Percentiles rank a stretch among this genome's conserved stretches.
These are phyloP conservation scores for Pteruthius melanotis DNA, from an alignment of 2,113 vertebrate genomes.

Conservation along the genomic window DNA sequence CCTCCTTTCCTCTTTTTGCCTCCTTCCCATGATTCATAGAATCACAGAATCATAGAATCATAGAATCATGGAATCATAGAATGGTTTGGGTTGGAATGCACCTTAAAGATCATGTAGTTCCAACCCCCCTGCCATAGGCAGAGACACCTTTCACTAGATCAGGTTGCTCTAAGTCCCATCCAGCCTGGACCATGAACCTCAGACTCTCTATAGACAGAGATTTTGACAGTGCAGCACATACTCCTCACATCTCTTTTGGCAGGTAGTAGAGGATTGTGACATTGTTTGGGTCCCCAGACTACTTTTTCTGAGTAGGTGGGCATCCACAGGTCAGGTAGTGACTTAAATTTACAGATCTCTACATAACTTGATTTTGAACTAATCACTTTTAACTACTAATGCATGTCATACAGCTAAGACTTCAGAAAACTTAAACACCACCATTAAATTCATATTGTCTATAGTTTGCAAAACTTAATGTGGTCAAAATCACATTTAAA, in stretches of 20 bases:
- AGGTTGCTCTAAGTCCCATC: neutral
- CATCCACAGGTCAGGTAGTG: neutral
- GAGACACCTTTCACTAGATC: neutral
- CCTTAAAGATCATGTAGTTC: neutral
- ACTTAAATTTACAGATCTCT: neutral
- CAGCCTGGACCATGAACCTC: neutral
- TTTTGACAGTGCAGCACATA: neutral
- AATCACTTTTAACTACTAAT: neutral
- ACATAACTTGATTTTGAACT: neutral
- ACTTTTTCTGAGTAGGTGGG: neutral
- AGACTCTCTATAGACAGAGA: neutral
- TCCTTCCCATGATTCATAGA: neutral
- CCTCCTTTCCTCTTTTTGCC: neutral
- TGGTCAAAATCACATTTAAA: neutral
- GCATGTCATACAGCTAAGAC: neutral
- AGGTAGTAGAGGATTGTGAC: neutral
- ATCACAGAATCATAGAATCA: neutral
- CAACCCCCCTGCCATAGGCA: neutral
- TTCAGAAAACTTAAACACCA: neutral
- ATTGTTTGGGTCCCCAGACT: neutral
- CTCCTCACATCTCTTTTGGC: neutral
- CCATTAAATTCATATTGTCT: neutral
- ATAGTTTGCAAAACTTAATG: neutral
- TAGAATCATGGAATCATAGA: neutral
- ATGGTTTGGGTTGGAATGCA: neutral